Percentiles rank a stretch among this genome's conserved stretches.
Conservation (phyloP, 1,140 invertebrate genomes). For the Pygmarrhopalites habei region DNA sequence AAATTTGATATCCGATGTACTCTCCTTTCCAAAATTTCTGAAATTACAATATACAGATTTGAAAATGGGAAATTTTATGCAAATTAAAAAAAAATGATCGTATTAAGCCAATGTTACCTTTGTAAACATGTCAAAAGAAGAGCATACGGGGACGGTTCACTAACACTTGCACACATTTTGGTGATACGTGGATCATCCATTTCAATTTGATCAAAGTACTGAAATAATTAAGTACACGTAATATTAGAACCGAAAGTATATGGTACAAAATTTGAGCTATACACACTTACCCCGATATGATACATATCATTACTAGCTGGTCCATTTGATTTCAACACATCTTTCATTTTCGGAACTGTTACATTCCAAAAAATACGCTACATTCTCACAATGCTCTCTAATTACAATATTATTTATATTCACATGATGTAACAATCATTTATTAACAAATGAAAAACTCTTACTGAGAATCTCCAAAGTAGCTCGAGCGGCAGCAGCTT, state of each 20-base stretch:
- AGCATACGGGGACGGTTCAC: slow-evolving; percentile 88
- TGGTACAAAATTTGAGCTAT: too few relatives aligned
- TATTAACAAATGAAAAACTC: too few relatives aligned
- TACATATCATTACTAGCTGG: slow-evolving; percentile 4
- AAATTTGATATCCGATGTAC: slow-evolving; percentile 73
- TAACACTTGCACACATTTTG: slow-evolving; percentile 88
- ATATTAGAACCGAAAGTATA: slow-evolving; percentile 28
- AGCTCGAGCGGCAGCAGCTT: slow-evolving; percentile 79
- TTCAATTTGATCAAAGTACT: slow-evolving; percentile 88
- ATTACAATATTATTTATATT: too few relatives aligned
- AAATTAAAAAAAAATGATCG: too few relatives aligned
- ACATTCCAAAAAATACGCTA: too few relatives aligned
- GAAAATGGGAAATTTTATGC: too few relatives aligned
- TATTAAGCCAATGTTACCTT: too few relatives aligned
- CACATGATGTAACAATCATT: too few relatives aligned
- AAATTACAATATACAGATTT: too few relatives aligned
- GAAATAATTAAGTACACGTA: too few relatives aligned
- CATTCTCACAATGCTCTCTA: too few relatives aligned
- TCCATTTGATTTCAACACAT: slow-evolving; percentile 40
- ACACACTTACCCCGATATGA: slow-evolving; percentile 5
- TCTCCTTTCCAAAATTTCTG: slow-evolving; percentile 80
- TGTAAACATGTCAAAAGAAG: slow-evolving; percentile 86
- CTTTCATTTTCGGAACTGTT: slow-evolving; percentile 88
- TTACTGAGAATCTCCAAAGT: slow-evolving; percentile 87
- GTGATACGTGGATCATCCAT: slow-evolving; percentile 88